These are phyloP conservation scores for Fopius arisanus DNA, from an alignment of 1,140 invertebrate species.

Conservation along the genomic window DNA sequence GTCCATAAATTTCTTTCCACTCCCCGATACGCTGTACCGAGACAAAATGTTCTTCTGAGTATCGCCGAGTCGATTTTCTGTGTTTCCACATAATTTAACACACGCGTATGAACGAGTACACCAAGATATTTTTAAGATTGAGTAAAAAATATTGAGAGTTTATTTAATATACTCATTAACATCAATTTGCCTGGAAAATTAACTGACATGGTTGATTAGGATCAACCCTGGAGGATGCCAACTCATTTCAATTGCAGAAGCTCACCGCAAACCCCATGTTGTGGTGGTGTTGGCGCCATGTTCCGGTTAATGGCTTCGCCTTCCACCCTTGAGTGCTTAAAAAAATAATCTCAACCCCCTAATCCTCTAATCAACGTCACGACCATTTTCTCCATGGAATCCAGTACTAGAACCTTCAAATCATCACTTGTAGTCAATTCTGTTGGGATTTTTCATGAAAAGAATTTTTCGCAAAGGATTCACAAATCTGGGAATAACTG, in stretches of 20 bases:
- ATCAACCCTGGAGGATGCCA: not conserved
- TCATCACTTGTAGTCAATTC: too few species aligned
- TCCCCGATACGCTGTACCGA: not conserved
- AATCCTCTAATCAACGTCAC: conserved; percentile 1
- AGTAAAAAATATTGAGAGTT: not conserved
- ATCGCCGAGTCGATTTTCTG: conserved; percentile 10
- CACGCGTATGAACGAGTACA: not conserved
- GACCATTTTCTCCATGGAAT: too few species aligned
- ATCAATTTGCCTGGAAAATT: conserved; percentile 16
- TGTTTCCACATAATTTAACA: not conserved
- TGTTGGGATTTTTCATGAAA: too few species aligned
- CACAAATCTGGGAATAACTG: too few species aligned
- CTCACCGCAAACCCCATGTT: not conserved
- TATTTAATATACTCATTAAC: not conserved
- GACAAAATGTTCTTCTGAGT: conserved; percentile 14
- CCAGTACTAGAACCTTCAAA: too few species aligned
- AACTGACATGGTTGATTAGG: not conserved
- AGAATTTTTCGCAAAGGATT: too few species aligned
- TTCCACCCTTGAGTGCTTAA: not conserved
- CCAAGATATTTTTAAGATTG: not conserved
- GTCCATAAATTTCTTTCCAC: conserved; percentile 20
- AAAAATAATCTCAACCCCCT: not conserved
- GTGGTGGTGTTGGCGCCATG: not conserved
- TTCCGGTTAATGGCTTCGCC: not conserved
- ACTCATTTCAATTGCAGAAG: conserved; percentile 27